Percentiles rank a stretch among this genome's conserved stretches.
Conservation (phyloP, 2,888 invertebrate genomes). For the Caenorhabditis afra region DNA sequence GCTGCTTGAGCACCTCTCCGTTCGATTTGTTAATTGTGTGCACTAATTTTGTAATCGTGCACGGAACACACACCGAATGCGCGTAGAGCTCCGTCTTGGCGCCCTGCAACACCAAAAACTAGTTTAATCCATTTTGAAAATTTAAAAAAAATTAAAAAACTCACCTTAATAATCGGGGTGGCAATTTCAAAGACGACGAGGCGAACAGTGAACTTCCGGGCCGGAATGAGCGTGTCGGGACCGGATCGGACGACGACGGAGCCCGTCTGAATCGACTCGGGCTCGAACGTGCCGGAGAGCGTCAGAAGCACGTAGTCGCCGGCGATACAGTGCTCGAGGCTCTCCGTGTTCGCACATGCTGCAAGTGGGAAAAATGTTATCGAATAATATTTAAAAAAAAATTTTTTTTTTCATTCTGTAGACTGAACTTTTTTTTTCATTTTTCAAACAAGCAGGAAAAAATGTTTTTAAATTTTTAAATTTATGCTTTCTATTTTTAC, state of each 20-base stretch:
- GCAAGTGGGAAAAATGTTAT: not conserved
- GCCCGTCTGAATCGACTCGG: constrained; percentile 87
- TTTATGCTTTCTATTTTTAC: no score
- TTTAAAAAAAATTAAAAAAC: constrained; percentile 4
- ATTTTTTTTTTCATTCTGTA: no score
- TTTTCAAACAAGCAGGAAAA: not conserved
- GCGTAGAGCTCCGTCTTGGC: constrained; percentile 88
- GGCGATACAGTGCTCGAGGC: constrained; percentile 56
- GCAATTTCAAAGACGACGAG: constrained; percentile 94
- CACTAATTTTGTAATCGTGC: constrained; percentile 89
- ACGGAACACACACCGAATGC: constrained; percentile 93
- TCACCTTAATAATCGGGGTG: constrained; percentile 82
- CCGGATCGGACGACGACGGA: constrained; percentile 88
- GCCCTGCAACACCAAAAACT: constrained; percentile 26
- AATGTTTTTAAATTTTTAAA: no score
- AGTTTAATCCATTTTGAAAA: constrained; percentile 1
- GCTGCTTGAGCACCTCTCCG: constrained; percentile 92
- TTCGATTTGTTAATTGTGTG: constrained; percentile 92
- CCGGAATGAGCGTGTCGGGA: constrained; percentile 75
- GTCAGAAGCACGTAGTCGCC: constrained; percentile 91
- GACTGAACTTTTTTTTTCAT: not conserved
- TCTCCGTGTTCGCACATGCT: constrained; percentile 60
- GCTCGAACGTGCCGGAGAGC: constrained; percentile 82
- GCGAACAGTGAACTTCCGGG: constrained; percentile 88
- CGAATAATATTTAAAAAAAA: not conserved